Evolutionary conservation across 2,113 vertebrate species (phyloP).

Genomic region (Oplegnathus fasciatus): DNA sequence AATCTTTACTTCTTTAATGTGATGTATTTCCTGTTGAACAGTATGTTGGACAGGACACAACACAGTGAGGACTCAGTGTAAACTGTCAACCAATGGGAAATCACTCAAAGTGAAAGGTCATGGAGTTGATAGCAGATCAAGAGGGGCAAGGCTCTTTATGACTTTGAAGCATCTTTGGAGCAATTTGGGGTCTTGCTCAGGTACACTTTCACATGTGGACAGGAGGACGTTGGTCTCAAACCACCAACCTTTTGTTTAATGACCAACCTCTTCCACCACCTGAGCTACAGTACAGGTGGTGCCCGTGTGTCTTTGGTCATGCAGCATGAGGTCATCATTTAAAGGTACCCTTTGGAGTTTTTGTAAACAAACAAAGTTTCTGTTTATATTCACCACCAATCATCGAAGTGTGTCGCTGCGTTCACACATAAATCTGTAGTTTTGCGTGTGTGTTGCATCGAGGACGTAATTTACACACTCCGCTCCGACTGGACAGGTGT

Average conservation of each 20-base stretch:
- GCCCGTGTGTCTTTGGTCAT: background rate
- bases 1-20: background rate
- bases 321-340: background rate
- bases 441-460: too few relatives aligned
- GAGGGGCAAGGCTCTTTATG: background rate
- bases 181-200: background rate
- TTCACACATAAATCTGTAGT: too few relatives aligned
- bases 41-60: background rate
- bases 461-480: too few relatives aligned
- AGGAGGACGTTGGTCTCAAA: background rate
- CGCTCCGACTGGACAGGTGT: too few relatives aligned
- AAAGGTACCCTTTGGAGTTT: too few relatives aligned
- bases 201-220: background rate
- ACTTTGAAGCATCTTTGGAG: too few relatives aligned
- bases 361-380: too few relatives aligned
- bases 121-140: background rate
- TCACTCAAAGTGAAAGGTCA: conserved; percentile 3
- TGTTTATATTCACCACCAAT: too few relatives aligned
- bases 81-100: background rate
- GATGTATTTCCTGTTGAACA: background rate
- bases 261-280: background rate
- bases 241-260: too few relatives aligned
- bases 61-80: background rate
- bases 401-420: too few relatives aligned
- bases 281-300: too few relatives aligned